These are phyloP conservation scores for Oncorhynchus kisutch DNA, from an alignment of 2,113 vertebrate genomes.

Conservation along the genomic window DNA sequence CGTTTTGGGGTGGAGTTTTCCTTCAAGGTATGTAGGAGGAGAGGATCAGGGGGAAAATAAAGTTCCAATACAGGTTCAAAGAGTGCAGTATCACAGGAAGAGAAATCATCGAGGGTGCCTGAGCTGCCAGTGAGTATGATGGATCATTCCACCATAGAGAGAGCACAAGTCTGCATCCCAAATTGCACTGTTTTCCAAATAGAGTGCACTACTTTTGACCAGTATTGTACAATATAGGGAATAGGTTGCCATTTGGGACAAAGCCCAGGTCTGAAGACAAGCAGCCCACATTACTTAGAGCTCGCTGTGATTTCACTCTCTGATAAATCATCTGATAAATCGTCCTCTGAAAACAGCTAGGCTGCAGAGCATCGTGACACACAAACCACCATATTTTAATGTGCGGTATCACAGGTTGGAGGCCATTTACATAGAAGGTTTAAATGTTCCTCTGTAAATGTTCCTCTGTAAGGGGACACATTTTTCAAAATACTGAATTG, in stretches of 20 bases:
- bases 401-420: constrained; percentile 12
- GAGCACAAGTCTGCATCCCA: too few relatives aligned
- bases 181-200: too few relatives aligned
- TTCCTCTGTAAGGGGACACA: constrained; percentile 15
- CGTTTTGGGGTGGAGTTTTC: background rate
- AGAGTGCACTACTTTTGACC: too few relatives aligned
- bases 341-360: constrained; percentile 30
- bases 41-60: background rate
- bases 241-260: too few relatives aligned
- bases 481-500: constrained; percentile 50
- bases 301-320: constrained; percentile 26
- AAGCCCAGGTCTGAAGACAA: constrained; percentile 23
- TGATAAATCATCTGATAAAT: constrained; percentile 59
- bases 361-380: too few relatives aligned
- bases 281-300: constrained; percentile 11
- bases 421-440: constrained; percentile 44
- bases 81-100: constrained; percentile 11
- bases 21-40: background rate
- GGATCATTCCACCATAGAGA: constrained; percentile 24
- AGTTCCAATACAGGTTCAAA: constrained; percentile 16
- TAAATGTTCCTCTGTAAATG: constrained; percentile 33
- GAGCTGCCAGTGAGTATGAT: constrained; percentile 30
- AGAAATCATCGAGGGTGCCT: constrained; percentile 15
- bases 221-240: too few relatives aligned
- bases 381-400: constrained; percentile 27